Conservation (phyloP, 2,888 invertebrate species). For the Mythimna impura region DNA sequence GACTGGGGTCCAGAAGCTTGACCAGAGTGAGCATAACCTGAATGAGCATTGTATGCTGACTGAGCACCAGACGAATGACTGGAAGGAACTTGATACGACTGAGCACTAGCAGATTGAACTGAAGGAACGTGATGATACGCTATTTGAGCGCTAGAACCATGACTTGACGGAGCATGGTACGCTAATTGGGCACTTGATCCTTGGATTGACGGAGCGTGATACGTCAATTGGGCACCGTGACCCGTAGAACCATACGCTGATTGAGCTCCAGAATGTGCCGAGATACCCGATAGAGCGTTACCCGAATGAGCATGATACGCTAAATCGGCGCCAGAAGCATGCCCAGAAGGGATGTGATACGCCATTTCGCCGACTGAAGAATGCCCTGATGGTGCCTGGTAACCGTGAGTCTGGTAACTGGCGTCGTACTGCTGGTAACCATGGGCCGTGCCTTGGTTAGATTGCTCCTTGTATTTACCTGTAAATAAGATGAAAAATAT, state of each 20-base stretch:
- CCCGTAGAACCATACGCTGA: background rate
- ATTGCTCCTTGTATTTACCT: slow-evolving; percentile 51
- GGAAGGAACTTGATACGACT: slow-evolving; percentile 11
- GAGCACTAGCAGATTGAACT: slow-evolving; percentile 7
- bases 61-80: slow-evolving; percentile 21
- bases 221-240: background rate
- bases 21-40: slow-evolving; percentile 26
- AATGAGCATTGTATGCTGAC: background rate
- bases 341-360: slow-evolving; percentile 29
- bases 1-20: slow-evolving; percentile 16
- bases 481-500: slow-evolving; percentile 5
- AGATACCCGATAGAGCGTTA: slow-evolving; percentile 31
- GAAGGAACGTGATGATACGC: slow-evolving; percentile 22
- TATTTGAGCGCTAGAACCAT: slow-evolving; percentile 8
- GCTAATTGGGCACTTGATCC: background rate
- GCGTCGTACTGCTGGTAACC: slow-evolving; percentile 43
- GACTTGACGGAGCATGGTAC: background rate
- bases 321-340: slow-evolving; percentile 31
- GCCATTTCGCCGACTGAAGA: slow-evolving; percentile 8
- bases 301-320: slow-evolving; percentile 43
- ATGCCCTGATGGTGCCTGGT: slow-evolving; percentile 32
- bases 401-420: slow-evolving; percentile 29
- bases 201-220: background rate
- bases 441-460: slow-evolving; percentile 23
- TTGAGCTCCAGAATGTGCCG: slow-evolving; percentile 25